Evolutionary conservation across 2,888 invertebrate species (phyloP).

Genomic region (Rotaria magnacalcarata): DNA sequence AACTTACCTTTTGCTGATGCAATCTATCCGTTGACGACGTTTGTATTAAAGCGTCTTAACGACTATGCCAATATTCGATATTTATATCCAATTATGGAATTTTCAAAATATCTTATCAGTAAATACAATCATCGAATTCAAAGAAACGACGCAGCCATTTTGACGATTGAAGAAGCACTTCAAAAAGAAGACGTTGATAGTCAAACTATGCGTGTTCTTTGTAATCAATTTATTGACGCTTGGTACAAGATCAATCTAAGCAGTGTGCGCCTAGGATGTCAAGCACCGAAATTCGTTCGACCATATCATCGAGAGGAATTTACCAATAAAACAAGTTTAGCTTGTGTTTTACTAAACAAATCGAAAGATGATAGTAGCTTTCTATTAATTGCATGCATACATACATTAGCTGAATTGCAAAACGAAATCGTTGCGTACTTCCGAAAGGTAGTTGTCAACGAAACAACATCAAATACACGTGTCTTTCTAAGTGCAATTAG

Average conservation of each 20-base stretch:
- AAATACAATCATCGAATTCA: slow-evolving; percentile 13
- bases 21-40: not conserved
- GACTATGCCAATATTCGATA: not conserved
- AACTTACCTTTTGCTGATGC: not conserved
- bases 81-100: not conserved
- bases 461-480: too few relatives aligned
- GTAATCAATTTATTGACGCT: not conserved
- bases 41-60: not conserved
- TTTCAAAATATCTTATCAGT: not conserved
- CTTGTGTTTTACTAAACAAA: not conserved
- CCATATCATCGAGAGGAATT: not conserved
- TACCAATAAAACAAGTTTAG: not conserved
- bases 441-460: too few relatives aligned
- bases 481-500: not conserved
- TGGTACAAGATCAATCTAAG: not conserved
- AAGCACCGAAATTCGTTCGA: not conserved
- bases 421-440: not conserved
- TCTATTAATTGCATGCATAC: not conserved
- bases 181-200: too few relatives aligned
- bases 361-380: not conserved
- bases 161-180: not conserved
- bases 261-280: not conserved
- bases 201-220: not conserved
- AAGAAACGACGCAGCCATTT: not conserved
- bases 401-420: not conserved